phyloP scores from a whole-genome alignment of 1,140 invertebrate genomes.

The Apis cerana region DNA sequence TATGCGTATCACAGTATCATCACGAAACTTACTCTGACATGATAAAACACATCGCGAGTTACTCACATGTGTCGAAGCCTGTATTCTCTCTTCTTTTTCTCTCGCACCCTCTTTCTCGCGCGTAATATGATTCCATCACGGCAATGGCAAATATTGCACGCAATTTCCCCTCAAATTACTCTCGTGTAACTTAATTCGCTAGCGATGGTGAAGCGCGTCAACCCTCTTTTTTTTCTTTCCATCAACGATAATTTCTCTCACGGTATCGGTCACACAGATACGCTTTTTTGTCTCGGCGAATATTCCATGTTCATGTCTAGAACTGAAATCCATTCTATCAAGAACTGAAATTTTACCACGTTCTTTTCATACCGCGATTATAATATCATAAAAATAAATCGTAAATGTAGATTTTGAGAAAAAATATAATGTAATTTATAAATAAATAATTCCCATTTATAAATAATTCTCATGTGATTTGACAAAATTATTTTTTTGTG shows the following conservation, averaged over 20 bases:
- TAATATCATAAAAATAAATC: neutral
- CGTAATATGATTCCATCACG: conserved; percentile 31
- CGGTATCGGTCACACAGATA: conserved; percentile 3
- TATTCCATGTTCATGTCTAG: conserved; percentile 2
- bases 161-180: conserved; percentile 48
- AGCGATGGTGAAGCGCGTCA: conserved; percentile 24
- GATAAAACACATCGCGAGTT: conserved; percentile 30
- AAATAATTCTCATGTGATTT: neutral
- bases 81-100: neutral
- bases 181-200: conserved; percentile 44
- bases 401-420: neutral
- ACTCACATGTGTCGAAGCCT: neutral
- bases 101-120: neutral
- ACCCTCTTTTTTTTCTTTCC: conserved; percentile 17
- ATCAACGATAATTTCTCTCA: conserved; percentile 21
- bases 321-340: neutral
- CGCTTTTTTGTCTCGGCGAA: neutral
- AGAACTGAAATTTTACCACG: neutral
- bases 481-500: too few species aligned
- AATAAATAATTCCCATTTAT: neutral
- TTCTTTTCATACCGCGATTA: too few species aligned
- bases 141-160: conserved; percentile 49
- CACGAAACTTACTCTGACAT: conserved; percentile 14
- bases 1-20: conserved; percentile 26
- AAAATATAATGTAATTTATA: neutral